Percentiles rank a stretch among this genome's conserved stretches.
phyloP scores from a whole-genome alignment of 2,797 vertebrate genomes.

The Atherinosoma microstoma region DNA sequence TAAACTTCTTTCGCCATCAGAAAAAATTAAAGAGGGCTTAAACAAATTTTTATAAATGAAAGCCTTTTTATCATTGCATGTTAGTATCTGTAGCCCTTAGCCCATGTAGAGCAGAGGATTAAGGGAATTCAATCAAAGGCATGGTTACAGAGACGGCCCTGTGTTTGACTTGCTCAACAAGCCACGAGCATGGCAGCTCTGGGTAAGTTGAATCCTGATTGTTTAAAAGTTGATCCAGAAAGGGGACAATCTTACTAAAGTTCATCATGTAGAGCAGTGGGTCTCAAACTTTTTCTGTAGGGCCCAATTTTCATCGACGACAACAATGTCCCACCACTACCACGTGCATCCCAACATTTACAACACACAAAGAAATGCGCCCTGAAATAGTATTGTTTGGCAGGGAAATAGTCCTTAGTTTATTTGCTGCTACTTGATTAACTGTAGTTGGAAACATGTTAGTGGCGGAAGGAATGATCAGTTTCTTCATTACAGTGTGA shows the following conservation, averaged over 20 bases:
- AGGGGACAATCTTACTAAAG: neutral
- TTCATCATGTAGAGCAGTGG: neutral
- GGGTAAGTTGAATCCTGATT: neutral
- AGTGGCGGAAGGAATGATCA: too few relatives aligned
- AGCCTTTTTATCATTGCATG: neutral
- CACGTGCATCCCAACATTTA: too few relatives aligned
- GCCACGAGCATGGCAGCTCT: neutral
- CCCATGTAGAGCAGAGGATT: neutral
- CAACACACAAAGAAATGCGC: too few relatives aligned
- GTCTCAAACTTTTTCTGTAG: too few relatives aligned
- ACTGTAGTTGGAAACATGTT: too few relatives aligned
- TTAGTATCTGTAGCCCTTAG: neutral
- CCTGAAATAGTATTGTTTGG: too few relatives aligned
- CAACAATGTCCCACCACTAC: too few relatives aligned
- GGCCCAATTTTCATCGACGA: too few relatives aligned
- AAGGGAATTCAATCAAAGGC: neutral
- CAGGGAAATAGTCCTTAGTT: too few relatives aligned
- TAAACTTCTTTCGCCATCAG: neutral
- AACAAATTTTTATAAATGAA: neutral
- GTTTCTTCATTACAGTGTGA: too few relatives aligned
- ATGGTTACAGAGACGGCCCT: neutral
- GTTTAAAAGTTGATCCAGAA: neutral
- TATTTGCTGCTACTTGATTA: too few relatives aligned
- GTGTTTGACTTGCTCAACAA: neutral
- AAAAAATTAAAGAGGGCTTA: neutral